These are phyloP conservation scores for Muscicapa adusta DNA, from an alignment of 2,113 vertebrate genomes.

Conservation along the genomic window DNA sequence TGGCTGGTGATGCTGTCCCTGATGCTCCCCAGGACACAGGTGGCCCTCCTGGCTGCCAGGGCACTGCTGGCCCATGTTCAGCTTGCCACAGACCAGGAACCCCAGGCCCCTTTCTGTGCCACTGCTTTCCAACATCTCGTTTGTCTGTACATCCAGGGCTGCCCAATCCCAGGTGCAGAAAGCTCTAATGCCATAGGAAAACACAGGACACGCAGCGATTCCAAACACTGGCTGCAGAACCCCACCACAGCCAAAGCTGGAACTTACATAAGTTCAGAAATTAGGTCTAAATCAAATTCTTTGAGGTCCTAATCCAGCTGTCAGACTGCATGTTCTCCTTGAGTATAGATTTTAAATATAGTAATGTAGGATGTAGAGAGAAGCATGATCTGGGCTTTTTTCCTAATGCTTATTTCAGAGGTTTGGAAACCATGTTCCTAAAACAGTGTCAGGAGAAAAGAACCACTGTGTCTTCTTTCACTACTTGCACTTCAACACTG, in stretches of 20 bases:
- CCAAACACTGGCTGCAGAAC: not conserved
- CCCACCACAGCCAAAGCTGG: not conserved
- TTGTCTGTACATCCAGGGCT: not conserved
- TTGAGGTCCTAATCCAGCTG: not conserved
- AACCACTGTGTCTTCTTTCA: not conserved
- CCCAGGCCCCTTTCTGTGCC: fast-evolving
- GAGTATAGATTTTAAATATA: not conserved
- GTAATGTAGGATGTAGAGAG: not conserved
- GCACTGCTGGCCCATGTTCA: not conserved
- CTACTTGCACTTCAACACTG: not conserved
- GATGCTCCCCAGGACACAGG: fast-evolving
- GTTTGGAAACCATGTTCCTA: not conserved
- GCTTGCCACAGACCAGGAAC: fast-evolving
- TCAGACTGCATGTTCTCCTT: not conserved
- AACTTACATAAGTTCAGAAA: not conserved
- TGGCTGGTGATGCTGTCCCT: fast-evolving
- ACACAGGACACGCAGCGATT: not conserved
- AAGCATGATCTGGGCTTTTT: not conserved
- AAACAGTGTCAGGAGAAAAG: not conserved
- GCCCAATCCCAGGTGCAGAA: not conserved
- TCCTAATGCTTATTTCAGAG: not conserved
- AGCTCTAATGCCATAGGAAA: not conserved
- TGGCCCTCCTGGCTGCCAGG: not conserved
- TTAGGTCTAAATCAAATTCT: not conserved
- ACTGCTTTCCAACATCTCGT: not conserved